phyloP scores from a whole-genome alignment of 2,113 vertebrate genomes.

The Ameiurus melas region DNA sequence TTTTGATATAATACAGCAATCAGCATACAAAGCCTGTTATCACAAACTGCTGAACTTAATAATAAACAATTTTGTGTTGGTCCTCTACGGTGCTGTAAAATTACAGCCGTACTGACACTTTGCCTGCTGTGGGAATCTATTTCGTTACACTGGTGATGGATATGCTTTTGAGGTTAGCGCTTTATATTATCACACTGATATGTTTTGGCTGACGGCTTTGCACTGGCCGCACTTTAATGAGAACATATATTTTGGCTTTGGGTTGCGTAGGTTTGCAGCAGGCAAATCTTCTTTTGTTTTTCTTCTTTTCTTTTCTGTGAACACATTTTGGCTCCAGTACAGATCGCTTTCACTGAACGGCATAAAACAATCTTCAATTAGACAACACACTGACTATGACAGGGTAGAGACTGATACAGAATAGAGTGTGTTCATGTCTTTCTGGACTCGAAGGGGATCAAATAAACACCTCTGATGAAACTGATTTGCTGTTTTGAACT shows the following conservation, averaged over 20 bases:
- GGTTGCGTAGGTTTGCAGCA: neutral
- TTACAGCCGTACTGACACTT: constrained; percentile 22
- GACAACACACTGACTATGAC: neutral
- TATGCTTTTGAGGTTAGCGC: constrained; percentile 28
- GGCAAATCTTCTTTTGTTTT: neutral
- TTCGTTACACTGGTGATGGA: constrained; percentile 20
- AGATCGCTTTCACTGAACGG: constrained; percentile 9
- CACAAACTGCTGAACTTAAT: constrained; percentile 62
- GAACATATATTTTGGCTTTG: constrained; percentile 29
- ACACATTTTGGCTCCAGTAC: constrained; percentile 6
- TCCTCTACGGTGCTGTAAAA: constrained; percentile 50
- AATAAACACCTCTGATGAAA: neutral
- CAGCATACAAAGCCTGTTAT: constrained; percentile 61
- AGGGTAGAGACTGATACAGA: neutral
- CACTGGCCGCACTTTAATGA: constrained; percentile 17
- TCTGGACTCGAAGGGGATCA: neutral
- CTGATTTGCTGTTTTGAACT: neutral
- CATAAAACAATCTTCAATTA: neutral
- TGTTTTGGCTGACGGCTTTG: constrained; percentile 19
- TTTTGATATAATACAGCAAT: constrained; percentile 60
- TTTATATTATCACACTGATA: constrained; percentile 18
- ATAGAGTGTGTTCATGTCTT: neutral
- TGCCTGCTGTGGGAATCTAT: constrained; percentile 18
- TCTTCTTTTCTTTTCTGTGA: neutral
- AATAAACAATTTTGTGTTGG: constrained; percentile 62